Conservation (phyloP, 2,797 vertebrate genomes). For the Phylloscopus collybita region DNA sequence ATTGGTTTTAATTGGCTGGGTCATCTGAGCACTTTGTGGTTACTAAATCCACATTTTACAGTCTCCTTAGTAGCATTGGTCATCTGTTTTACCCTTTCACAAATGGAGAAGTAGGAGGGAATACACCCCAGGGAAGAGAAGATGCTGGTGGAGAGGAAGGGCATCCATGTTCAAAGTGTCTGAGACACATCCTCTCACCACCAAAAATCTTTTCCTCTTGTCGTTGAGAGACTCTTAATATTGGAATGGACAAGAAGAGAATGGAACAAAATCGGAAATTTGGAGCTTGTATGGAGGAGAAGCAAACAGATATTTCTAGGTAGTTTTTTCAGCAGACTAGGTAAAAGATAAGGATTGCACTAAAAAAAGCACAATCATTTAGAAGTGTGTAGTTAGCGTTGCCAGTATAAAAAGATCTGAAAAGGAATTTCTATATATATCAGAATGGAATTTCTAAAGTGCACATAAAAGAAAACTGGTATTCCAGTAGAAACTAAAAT, state of each 20-base stretch:
- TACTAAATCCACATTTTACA: neutral
- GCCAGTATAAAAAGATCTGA: neutral
- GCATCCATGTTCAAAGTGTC: rapidly evolving
- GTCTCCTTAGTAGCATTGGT: neutral
- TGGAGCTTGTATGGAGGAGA: neutral
- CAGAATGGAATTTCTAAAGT: neutral
- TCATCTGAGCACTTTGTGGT: neutral
- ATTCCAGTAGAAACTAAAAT: neutral
- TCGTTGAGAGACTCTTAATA: neutral
- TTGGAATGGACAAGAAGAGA: neutral
- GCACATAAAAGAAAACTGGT: neutral
- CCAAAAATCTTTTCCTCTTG: neutral
- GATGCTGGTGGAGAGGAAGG: neutral
- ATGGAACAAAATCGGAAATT: neutral
- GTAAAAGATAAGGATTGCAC: neutral
- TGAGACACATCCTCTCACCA: neutral
- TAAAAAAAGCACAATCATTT: neutral
- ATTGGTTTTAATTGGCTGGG: neutral
- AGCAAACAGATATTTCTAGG: neutral
- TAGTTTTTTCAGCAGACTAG: neutral
- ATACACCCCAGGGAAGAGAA: neutral
- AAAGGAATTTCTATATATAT: neutral
- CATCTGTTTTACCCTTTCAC: neutral
- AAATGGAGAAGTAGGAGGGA: neutral
- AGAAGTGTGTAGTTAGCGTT: neutral